These are phyloP conservation scores for Takifugu ocellatus DNA, from an alignment of 2,797 vertebrate genomes.

Conservation along the genomic window DNA sequence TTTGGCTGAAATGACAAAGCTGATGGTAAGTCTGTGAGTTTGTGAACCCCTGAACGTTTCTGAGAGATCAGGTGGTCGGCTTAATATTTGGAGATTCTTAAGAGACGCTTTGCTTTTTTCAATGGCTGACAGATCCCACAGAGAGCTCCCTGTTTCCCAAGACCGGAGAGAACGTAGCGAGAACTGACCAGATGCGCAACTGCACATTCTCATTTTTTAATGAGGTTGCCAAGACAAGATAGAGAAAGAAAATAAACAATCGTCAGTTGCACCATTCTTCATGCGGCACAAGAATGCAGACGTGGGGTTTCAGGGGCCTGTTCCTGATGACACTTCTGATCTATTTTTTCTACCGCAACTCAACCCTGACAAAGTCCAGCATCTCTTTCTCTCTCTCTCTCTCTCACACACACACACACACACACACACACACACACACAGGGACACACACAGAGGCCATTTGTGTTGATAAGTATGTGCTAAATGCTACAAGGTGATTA, in stretches of 20 bases:
- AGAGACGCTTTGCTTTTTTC: not conserved
- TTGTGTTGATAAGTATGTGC: conserved; percentile 90
- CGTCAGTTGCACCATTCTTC: conserved; percentile 54
- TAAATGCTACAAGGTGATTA: conserved; percentile 86
- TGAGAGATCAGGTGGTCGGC: no score
- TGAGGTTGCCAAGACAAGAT: conserved; percentile 65
- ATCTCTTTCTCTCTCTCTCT: conserved; percentile 29
- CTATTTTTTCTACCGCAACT: conserved; percentile 61
- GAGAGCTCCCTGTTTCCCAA: conserved; percentile 49
- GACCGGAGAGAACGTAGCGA: conserved; percentile 49
- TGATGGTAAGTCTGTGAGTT: conserved; percentile 33
- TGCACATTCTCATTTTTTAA: conserved; percentile 64
- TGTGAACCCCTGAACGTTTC: conserved; percentile 16
- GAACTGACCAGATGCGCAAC: conserved; percentile 52
- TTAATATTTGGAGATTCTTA: not conserved
- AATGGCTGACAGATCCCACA: not conserved
- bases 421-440: conserved; percentile 24
- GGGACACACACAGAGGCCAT: conserved; percentile 69
- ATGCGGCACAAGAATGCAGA: conserved; percentile 60
- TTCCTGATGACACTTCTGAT: conserved; percentile 69
- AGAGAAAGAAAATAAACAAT: conserved; percentile 76
- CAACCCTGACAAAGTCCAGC: conserved; percentile 69
- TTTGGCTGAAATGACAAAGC: conserved; percentile 41
- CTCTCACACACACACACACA: conserved; percentile 26
- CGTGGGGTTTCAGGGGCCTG: conserved; percentile 47